These are phyloP conservation scores for Typhlichthys subterraneus DNA, from an alignment of 2,797 vertebrate species.

Conservation along the genomic window DNA sequence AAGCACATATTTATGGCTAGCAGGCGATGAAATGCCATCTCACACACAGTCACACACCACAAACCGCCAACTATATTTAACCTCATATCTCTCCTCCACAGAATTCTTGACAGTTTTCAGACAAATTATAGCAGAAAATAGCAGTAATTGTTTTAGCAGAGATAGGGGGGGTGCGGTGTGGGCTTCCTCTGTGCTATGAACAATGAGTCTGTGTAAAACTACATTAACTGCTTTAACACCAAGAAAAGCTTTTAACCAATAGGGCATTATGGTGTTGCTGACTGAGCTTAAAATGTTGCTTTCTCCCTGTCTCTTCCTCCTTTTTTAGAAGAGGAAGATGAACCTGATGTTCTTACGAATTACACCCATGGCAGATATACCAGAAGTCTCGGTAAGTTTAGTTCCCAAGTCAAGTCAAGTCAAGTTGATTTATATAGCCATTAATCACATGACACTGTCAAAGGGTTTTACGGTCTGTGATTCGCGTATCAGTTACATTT, in stretches of 20 bases:
- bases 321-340: constrained; percentile 55
- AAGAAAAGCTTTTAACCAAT: constrained; percentile 8
- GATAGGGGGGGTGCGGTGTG: constrained; percentile 37
- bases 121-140: constrained; percentile 67
- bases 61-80: constrained; percentile 56
- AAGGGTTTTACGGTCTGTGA: too few species aligned
- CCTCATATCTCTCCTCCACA: constrained; percentile 56
- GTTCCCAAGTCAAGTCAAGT: too few species aligned
- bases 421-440: too few species aligned
- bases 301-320: constrained; percentile 24
- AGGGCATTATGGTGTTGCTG: neutral
- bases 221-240: constrained; percentile 8
- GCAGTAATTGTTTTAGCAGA: constrained; percentile 64
- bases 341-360: constrained; percentile 54
- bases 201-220: constrained; percentile 57
- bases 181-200: constrained; percentile 63
- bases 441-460: too few species aligned
- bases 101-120: constrained; percentile 53
- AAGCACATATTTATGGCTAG: constrained; percentile 9
- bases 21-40: neutral
- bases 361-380: constrained; percentile 57
- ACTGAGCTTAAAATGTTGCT: constrained; percentile 23
- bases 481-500: too few species aligned
- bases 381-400: constrained; percentile 73
- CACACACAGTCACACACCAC: constrained; percentile 13